Conservation (phyloP, 2,888 invertebrate genomes). For the Trachelus iudaicus region DNA sequence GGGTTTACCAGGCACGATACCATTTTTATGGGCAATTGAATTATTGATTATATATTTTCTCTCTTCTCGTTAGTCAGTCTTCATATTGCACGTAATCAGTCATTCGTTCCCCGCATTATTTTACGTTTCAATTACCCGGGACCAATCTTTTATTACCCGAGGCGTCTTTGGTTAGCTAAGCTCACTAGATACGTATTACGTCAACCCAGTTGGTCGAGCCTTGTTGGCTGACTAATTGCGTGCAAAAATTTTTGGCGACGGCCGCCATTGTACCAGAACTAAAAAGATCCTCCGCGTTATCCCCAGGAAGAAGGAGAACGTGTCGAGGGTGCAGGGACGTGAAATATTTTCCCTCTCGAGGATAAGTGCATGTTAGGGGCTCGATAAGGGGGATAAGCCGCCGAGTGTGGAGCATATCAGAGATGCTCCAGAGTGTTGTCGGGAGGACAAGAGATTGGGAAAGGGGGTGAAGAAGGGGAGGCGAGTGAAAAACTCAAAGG, state of each 20-base stretch:
- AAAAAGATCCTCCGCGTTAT: not conserved
- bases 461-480: not conserved
- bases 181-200: not conserved
- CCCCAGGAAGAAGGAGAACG: not conserved
- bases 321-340: constrained; percentile 19
- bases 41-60: not conserved
- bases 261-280: constrained; percentile 22
- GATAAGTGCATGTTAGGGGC: not conserved
- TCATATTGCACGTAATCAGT: not conserved
- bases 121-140: not conserved
- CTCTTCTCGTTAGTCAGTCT: not conserved
- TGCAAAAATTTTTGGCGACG: constrained; percentile 32
- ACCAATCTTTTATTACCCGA: not conserved
- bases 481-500: not conserved
- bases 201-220: constrained; percentile 1
- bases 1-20: too few relatives aligned
- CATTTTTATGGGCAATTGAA: not conserved
- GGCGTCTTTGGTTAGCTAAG: not conserved
- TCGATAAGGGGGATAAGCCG: not conserved
- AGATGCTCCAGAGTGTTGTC: not conserved
- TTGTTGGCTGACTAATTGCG: constrained; percentile 36
- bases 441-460: not conserved
- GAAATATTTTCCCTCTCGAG: constrained; percentile 3
- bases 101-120: not conserved
- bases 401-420: not conserved